A percentile compares a stretch with the other conserved stretches of the same genome.
These are phyloP conservation scores for Prolemur simus DNA, from an alignment of 2,113 vertebrate genomes.

Conservation along the genomic window DNA sequence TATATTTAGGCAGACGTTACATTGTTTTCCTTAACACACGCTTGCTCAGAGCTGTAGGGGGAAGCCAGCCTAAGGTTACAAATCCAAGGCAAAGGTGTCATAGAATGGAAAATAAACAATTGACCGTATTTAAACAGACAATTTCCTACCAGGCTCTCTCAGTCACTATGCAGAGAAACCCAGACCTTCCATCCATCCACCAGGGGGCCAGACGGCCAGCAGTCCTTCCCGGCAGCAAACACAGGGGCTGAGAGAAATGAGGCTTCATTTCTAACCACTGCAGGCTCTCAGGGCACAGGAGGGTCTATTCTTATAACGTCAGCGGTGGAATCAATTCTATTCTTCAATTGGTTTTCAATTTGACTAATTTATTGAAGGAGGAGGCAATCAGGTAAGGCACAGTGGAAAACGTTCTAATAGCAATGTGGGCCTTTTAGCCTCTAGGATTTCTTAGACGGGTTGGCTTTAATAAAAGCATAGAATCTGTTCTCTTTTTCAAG, in stretches of 20 bases:
- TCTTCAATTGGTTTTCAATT: conserved; percentile 60
- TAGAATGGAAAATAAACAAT: not conserved
- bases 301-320: not conserved
- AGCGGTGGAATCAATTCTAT: conserved; percentile 40
- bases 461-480: conserved; percentile 48
- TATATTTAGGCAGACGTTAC: not conserved
- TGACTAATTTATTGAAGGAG: conserved; percentile 66
- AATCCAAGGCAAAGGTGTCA: not conserved
- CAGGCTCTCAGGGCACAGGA: conserved; percentile 17
- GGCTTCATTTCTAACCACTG: not conserved
- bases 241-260: not conserved
- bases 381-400: not conserved
- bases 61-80: not conserved
- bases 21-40: not conserved
- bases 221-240: not conserved
- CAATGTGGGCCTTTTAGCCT: conserved; percentile 35
- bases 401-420: conserved; percentile 29
- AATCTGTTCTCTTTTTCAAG: conserved; percentile 20
- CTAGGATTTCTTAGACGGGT: not conserved
- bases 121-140: not conserved
- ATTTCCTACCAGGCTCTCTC: not conserved
- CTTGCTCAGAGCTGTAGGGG: not conserved
- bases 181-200: conserved; percentile 57
- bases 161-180: conserved; percentile 14
- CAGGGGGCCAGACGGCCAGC: conserved; percentile 63